Conservation (phyloP, 2,113 vertebrate genomes). For the Zapus hudsonius region DNA sequence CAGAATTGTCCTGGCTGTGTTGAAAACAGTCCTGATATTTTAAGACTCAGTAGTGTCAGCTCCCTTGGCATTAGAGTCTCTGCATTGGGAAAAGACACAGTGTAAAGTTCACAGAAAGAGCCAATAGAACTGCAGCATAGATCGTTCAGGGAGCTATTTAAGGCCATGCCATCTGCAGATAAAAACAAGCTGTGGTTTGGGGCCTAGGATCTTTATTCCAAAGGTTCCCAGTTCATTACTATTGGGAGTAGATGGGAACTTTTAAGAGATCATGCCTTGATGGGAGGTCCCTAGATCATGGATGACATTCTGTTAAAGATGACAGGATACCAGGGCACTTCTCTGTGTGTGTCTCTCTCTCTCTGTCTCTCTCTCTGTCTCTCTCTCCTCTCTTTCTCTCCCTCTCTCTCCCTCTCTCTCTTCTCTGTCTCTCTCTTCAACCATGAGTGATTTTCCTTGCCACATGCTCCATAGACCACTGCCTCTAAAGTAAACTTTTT, state of each 20-base stretch:
- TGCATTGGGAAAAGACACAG: neutral
- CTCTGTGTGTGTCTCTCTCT: too few species aligned
- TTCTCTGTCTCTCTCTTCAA: neutral
- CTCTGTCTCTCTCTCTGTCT: too few species aligned
- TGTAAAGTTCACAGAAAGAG: neutral
- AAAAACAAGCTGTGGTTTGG: too few species aligned
- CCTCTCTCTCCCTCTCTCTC: neutral
- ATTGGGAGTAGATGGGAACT: neutral
- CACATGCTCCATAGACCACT: neutral
- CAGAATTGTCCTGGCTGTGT: neutral
- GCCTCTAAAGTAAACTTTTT: neutral
- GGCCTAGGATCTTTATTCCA: too few species aligned
- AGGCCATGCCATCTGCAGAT: neutral
- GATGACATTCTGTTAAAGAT: neutral
- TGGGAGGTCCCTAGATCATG: neutral
- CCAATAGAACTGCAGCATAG: neutral
- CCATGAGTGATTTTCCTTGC: too few species aligned
- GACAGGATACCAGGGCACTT: too few species aligned
- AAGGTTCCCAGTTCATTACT: neutral
- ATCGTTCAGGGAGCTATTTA: neutral
- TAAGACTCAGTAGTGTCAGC: neutral
- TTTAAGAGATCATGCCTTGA: neutral
- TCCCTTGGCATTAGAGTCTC: neutral
- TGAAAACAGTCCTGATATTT: neutral
- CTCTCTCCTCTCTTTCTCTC: too few species aligned